These are phyloP conservation scores for Trichoplusia ni DNA, from an alignment of 1,140 invertebrate species.

Conservation along the genomic window DNA sequence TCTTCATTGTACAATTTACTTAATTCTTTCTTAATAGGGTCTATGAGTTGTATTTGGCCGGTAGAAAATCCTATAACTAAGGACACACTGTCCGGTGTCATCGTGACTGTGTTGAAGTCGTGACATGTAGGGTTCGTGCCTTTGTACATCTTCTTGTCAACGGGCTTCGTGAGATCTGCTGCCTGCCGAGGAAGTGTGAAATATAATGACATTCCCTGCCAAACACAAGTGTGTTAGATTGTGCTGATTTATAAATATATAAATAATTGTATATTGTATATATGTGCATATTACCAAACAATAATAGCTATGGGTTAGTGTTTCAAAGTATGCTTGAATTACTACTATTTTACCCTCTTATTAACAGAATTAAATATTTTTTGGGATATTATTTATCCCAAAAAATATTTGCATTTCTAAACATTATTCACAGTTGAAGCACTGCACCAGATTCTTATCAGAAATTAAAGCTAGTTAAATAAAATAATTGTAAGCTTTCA, in stretches of 20 bases:
- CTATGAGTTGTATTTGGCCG: slow-evolving; percentile 98
- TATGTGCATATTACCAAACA: too few relatives aligned
- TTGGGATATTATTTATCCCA: too few relatives aligned
- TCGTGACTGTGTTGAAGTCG: slow-evolving; percentile 96
- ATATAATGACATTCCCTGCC: slow-evolving; percentile 29
- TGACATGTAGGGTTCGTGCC: slow-evolving; percentile 99
- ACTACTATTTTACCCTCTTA: too few relatives aligned
- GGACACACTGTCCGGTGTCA: slow-evolving; percentile 90
- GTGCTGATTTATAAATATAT: too few relatives aligned
- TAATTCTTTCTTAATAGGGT: slow-evolving; percentile 97
- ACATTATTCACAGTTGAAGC: too few relatives aligned
- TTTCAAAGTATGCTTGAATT: too few relatives aligned
- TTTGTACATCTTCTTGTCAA: slow-evolving; percentile 99
- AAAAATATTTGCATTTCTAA: too few relatives aligned
- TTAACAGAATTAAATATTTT: too few relatives aligned
- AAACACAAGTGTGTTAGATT: slow-evolving; percentile 16
- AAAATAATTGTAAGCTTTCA: too few relatives aligned
- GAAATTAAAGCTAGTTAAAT: too few relatives aligned
- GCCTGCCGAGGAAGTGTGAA: slow-evolving; percentile 83
- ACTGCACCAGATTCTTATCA: too few relatives aligned
- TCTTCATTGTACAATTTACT: slow-evolving; percentile 99
- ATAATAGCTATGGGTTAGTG: too few relatives aligned
- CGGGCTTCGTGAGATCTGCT: slow-evolving; percentile 96
- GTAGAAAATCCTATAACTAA: slow-evolving; percentile 98
- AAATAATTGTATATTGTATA: background rate